Base-by-base conservation (phyloP, 2,797 vertebrate species). In the Oreochromis mossambicus region DNA sequence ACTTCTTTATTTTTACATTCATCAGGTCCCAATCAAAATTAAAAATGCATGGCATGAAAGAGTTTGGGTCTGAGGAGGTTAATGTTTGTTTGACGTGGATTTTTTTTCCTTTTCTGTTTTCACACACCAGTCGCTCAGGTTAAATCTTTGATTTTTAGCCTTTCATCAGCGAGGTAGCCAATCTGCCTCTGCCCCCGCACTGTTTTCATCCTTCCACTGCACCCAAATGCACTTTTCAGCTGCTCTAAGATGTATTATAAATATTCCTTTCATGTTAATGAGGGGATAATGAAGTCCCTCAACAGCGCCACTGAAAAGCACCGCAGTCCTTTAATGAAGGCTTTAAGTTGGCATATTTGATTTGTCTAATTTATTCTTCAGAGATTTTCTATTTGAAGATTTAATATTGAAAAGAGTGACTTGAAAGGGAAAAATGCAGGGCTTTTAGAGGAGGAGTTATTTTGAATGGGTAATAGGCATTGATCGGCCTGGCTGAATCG, bases 161-260 rank as follows among this genome's bases (percentile, higher is more conserved):
- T 94, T 95, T 95, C 94, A 95, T 95, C 88, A 91, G 88, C 54
- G 34, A 80, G 73, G 70, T 81, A 73, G 46, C 84, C 89, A 90
- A 94, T 93, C 88, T 92, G 83, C 77, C 2, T 43, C 86, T 89
- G 84, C 90, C 93, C 90, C 89, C 70, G 70, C 88, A 55, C 48
- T 80, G 76, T 68, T 91, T 91, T 86, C 26, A 36, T 58, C 77
- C 89, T 83, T 89, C 86, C 93, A 91, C 81, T 93, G 87, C 91
- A 87, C 89, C 77, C 93, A 94, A 95, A 96, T 91, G 94, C 94
- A 93, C 93, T 95, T 94, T 95, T 96, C 95, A 95, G 96, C 95
- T 94, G 90, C 91, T 95, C 91, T 95, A 95, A 96, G 95, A 96
- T 97, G 94, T 96, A 96, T 97, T 94, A 97, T 97, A 96, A 96